These are phyloP conservation scores for Onchidella celtica DNA, from an alignment of 2,888 invertebrate genomes.

Conservation along the genomic window DNA sequence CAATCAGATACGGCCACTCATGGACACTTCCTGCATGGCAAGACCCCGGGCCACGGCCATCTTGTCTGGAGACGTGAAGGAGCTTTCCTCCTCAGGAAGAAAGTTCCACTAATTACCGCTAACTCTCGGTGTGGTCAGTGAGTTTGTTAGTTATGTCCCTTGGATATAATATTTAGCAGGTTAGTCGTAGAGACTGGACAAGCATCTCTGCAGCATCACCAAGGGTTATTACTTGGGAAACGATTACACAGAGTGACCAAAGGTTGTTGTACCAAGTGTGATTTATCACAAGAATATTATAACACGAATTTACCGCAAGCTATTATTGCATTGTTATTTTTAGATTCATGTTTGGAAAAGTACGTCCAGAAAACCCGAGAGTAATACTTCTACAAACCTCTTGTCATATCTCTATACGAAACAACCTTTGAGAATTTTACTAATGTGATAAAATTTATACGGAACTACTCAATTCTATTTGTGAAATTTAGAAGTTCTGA, in stretches of 20 bases:
- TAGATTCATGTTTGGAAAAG: too few species aligned
- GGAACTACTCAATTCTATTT: too few species aligned
- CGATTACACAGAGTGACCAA: neutral
- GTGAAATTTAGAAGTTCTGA: too few species aligned
- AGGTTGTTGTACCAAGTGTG: too few species aligned
- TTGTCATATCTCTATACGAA: too few species aligned
- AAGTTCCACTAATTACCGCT: constrained; percentile 29
- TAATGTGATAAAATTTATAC: too few species aligned
- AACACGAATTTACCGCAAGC: too few species aligned
- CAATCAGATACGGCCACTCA: constrained; percentile 33
- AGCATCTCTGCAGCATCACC: neutral
- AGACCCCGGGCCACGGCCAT: constrained; percentile 20
- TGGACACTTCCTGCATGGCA: constrained; percentile 24
- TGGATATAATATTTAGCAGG: constrained; percentile 20
- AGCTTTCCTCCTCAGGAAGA: neutral
- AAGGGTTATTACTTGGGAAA: neutral
- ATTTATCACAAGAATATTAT: too few species aligned
- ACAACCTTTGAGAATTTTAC: too few species aligned
- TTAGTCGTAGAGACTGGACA: neutral
- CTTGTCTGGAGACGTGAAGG: constrained; percentile 24
- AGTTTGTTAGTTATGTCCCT: constrained; percentile 1
- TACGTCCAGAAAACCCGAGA: too few species aligned
- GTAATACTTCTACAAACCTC: too few species aligned
- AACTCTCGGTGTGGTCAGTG: constrained; percentile 36
- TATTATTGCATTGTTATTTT: too few species aligned